phyloP scores from a whole-genome alignment of 2,888 invertebrate genomes.

The Nipponacmea schrenckii region DNA sequence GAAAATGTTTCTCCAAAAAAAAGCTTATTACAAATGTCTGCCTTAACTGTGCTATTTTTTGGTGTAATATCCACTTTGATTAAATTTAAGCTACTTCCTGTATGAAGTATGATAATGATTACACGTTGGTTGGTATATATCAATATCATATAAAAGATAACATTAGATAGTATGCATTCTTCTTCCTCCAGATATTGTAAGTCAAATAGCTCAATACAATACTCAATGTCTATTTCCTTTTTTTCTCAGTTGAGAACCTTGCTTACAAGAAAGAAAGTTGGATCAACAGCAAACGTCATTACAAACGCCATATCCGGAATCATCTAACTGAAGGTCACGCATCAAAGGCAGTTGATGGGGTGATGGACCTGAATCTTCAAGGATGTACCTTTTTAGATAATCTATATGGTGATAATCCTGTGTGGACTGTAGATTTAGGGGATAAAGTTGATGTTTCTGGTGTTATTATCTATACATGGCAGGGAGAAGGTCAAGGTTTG shows the following conservation, averaged over 20 bases:
- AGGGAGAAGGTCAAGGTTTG: slow-evolving; percentile 68
- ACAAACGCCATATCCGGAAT: slow-evolving; percentile 69
- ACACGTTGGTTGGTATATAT: too few relatives aligned
- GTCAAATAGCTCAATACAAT: background rate
- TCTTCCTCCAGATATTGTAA: too few relatives aligned
- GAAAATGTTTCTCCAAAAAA: too few relatives aligned
- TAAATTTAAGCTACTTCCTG: too few relatives aligned
- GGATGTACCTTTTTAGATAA: slow-evolving; percentile 71
- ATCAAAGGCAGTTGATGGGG: slow-evolving; percentile 70
- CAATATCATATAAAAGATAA: too few relatives aligned
- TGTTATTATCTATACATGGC: slow-evolving; percentile 71
- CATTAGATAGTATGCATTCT: too few relatives aligned
- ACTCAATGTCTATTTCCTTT: background rate
- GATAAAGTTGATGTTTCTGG: slow-evolving; percentile 67
- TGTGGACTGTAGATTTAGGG: slow-evolving; percentile 71
- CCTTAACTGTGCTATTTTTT: too few relatives aligned
- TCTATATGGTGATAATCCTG: slow-evolving; percentile 71
- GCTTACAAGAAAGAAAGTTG: slow-evolving; percentile 71
- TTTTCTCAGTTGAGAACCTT: slow-evolving; percentile 70
- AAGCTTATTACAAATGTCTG: too few relatives aligned
- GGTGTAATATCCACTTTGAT: too few relatives aligned
- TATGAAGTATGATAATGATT: too few relatives aligned
- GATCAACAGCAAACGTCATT: slow-evolving; percentile 68
- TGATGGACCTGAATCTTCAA: slow-evolving; percentile 66
- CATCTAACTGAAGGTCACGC: slow-evolving; percentile 64